Evolutionary conservation across 2,797 vertebrate genomes (phyloP), one percentile per base, ranked within the genome.

Genomic region (Salmo trutta): DNA sequence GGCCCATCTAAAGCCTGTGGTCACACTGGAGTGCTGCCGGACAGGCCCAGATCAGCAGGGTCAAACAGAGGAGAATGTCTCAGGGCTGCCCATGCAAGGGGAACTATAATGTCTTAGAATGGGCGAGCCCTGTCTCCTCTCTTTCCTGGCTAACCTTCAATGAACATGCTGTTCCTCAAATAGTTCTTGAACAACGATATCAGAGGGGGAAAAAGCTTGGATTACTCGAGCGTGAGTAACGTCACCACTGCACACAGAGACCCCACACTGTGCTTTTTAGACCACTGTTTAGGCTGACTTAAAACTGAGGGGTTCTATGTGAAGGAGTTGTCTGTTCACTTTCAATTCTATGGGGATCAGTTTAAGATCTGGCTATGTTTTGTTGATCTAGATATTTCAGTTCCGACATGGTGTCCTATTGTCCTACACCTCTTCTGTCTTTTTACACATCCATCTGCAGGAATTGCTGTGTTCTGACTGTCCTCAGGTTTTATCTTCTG

Each of bases 51-150:
- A 92, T 91, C 88, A 76, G 3, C 27, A 67, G 87, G 91, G 87
- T 90, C 91, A 92, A 92, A 92, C 90, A 93, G 90, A 93, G 94
- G 94, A 71, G 81, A 88, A 47, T 12, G 91, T 88, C 91, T 84
- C 87, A 72, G 1, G 15, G 21, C 71, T 72, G 91, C 59, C 16
- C 59, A 12, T 67, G 51, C n/a, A 47, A 27, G 24, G 21, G 51
- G 29, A 29, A 41, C 88, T 79, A 82, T 10, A 85, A 70, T 79
- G 62, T 78, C 73, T 84, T 51, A 81, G 69, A 65, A 83, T 75
- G 77, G 75, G 41, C 5, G 47, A 84, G 84, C 85, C 87, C 52
- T 47, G 75, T 62, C 54, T 71, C 82, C 83, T 90, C 88, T 84
- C 86, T 85, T 85, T 88, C 86, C 81, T 77, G 78, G 86, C 87